phyloP scores from a whole-genome alignment of 1,140 invertebrate genomes.

The Pseudomyrmex pallidus region DNA sequence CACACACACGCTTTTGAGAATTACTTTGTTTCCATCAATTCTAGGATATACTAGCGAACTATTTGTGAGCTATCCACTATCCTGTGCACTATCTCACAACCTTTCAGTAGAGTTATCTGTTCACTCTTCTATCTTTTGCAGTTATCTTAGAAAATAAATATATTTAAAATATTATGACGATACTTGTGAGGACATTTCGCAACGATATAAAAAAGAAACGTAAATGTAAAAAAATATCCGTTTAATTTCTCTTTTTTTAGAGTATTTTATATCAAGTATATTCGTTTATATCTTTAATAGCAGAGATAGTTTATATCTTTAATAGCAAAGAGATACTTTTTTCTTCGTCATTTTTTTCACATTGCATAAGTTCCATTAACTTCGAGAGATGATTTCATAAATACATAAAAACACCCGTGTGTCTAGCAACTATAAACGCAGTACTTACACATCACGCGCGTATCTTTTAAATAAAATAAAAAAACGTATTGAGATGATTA shows the following conservation, averaged over 20 bases:
- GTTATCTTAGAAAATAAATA: neutral
- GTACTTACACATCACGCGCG: neutral
- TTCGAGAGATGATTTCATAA: neutral
- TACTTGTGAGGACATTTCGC: neutral
- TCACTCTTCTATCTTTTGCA: too few relatives aligned
- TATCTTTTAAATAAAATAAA: conserved; percentile 23
- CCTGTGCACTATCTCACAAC: too few relatives aligned
- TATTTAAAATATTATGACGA: neutral
- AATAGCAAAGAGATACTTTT: conserved; percentile 10
- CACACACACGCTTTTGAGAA: too few relatives aligned
- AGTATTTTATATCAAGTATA: conserved; percentile 4
- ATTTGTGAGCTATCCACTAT: too few relatives aligned
- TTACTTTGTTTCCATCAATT: too few relatives aligned
- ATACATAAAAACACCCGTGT: neutral
- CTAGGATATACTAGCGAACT: too few relatives aligned
- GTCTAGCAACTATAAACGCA: neutral
- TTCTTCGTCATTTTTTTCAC: neutral
- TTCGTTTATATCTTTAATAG: conserved; percentile 32
- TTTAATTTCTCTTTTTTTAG: neutral
- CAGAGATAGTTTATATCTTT: conserved; percentile 38
- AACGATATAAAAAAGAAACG: neutral
- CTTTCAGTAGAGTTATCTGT: too few relatives aligned
- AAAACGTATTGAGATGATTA: conserved; percentile 76
- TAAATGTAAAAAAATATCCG: conserved; percentile 13
- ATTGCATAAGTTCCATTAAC: conserved; percentile 4